phyloP scores from a whole-genome alignment of 2,888 invertebrate species.

The Esperia sulphurella region DNA sequence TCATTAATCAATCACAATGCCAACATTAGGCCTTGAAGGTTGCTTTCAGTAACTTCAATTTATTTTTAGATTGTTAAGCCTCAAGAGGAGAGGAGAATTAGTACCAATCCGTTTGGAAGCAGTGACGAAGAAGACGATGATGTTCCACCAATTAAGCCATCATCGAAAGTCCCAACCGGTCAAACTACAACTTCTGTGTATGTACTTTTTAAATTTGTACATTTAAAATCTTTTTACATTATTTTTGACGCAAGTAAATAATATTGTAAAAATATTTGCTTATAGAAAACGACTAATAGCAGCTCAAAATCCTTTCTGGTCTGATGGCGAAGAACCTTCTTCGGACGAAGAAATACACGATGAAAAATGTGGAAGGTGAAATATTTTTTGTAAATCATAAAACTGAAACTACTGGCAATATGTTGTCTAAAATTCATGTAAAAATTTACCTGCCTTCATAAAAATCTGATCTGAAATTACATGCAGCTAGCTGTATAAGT shows the following conservation, averaged over 20 bases:
- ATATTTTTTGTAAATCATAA: neutral
- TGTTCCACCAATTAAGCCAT: conserved; percentile 47
- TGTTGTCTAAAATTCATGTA: too few relatives aligned
- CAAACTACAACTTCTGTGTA: conserved; percentile 48
- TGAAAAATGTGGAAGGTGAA: conserved; percentile 34
- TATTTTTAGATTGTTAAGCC: conserved; percentile 52
- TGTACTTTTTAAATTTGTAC: conserved; percentile 17
- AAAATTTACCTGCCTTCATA: too few relatives aligned
- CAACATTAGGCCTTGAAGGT: neutral
- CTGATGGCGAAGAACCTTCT: conserved; percentile 83
- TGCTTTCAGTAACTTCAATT: neutral
- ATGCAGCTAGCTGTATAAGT: too few relatives aligned
- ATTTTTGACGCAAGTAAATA: too few relatives aligned
- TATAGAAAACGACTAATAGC: conserved; percentile 70
- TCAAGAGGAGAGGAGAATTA: conserved; percentile 36
- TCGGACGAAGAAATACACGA: conserved; percentile 68
- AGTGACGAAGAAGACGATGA: conserved; percentile 81
- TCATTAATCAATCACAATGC: too few relatives aligned
- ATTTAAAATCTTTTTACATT: conserved; percentile 17
- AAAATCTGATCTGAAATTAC: too few relatives aligned
- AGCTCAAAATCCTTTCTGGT: conserved; percentile 86
- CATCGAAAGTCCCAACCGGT: conserved; percentile 31
- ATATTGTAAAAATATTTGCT: conserved; percentile 8
- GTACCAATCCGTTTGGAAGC: conserved; percentile 85
- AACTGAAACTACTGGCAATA: too few relatives aligned